A percentile compares a stretch with the other conserved stretches of the same genome.
These are phyloP conservation scores for Drosophila neonasuta DNA, from an alignment of 2,888 invertebrate species.

Conservation along the genomic window DNA sequence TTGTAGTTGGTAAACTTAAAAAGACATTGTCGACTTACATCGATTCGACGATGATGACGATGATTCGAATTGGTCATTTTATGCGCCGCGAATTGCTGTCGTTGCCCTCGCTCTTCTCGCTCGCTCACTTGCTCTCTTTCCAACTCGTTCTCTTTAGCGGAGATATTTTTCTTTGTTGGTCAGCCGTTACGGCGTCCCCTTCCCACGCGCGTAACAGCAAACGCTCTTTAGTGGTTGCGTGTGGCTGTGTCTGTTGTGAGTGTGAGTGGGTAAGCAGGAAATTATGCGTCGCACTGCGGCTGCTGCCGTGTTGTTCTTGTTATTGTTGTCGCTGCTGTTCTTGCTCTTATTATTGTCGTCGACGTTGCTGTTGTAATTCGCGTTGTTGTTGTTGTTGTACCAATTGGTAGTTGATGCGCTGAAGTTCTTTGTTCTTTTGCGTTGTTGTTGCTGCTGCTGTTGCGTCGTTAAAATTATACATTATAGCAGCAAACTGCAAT, in stretches of 20 bases:
- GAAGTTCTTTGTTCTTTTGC: slow-evolving; percentile 61
- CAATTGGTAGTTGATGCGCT: slow-evolving; percentile 50
- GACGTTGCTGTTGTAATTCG: slow-evolving; percentile 5
- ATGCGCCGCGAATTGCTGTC: slow-evolving; percentile 59
- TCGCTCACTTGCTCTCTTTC: slow-evolving; percentile 16
- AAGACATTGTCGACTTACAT: slow-evolving; percentile 60
- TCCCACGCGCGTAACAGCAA: slow-evolving; percentile 58
- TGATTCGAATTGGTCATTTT: slow-evolving; percentile 76
- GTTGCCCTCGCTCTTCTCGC: slow-evolving; percentile 50
- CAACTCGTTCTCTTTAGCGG: slow-evolving; percentile 13
- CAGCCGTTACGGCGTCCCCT: slow-evolving; percentile 55
- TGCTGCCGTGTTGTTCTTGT: slow-evolving; percentile 35
- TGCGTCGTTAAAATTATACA: slow-evolving; percentile 58
- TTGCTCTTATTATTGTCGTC: slow-evolving; percentile 15
- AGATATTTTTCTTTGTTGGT: slow-evolving; percentile 67
- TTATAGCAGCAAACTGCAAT: slow-evolving; percentile 55
- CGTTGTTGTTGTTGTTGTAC: slow-evolving; percentile 29
- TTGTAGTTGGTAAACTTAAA: slow-evolving; percentile 4
- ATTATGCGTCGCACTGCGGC: slow-evolving; percentile 70
- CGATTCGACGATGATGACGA: slow-evolving; percentile 65
- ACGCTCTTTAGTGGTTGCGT: slow-evolving; percentile 36
- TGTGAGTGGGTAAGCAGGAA: slow-evolving; percentile 67
- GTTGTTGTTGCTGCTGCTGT: slow-evolving; percentile 36
- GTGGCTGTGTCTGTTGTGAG: slow-evolving; percentile 12
- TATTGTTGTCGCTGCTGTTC: slow-evolving; percentile 30